Evolutionary conservation across 2,888 invertebrate species (phyloP), one percentile per base, ranked within the genome.

Genomic region (Eulithis prunata): DNA sequence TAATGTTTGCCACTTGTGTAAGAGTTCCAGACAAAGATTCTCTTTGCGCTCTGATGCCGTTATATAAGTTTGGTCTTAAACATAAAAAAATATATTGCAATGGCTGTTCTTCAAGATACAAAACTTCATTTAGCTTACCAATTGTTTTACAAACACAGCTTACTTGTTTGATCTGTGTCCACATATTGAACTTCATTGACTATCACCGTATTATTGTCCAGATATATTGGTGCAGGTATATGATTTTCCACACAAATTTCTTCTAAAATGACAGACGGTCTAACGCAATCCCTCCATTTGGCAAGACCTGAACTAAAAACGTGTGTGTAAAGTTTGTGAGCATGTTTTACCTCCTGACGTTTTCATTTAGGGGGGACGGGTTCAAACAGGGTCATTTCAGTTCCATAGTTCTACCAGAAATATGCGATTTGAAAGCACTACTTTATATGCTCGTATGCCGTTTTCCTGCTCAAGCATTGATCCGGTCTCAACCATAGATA

Each of bases 1-100:
- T 66, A 98, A 90, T 66, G 96, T 95, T 3, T 96, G 91, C 96
- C 98, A 96, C 62, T 94, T 94, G 71, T 95, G 95, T 60, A 99
- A 92, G 0, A 96, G 95, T 60, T 94, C 94, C 62, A 98, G 87
- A 53, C 98, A 97, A 66, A 98, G 91, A 28, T 95, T 94, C 85
- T 99, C 96, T 70, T 95, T 94, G 3, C 93, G 84, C 38, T 96
- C 94, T 86, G 93, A 88, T 68, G 79, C 74, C 2, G 84, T 81
- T 12, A 72, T 71, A 59, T 78, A 79, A 7, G 69, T 68, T 60
- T 66, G 78, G n/a, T 72, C 87, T 87, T 64, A 45, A 61, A 64
- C 2, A 36, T 7, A 65, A 38, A 12, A 54, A 51, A 5, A 10
- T 62, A 7, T 8, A 56, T 21, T 13, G 4, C 41, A 6, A 41